These are phyloP conservation scores for Bombus soroeensis DNA, from an alignment of 1,140 invertebrate genomes.

Conservation along the genomic window DNA sequence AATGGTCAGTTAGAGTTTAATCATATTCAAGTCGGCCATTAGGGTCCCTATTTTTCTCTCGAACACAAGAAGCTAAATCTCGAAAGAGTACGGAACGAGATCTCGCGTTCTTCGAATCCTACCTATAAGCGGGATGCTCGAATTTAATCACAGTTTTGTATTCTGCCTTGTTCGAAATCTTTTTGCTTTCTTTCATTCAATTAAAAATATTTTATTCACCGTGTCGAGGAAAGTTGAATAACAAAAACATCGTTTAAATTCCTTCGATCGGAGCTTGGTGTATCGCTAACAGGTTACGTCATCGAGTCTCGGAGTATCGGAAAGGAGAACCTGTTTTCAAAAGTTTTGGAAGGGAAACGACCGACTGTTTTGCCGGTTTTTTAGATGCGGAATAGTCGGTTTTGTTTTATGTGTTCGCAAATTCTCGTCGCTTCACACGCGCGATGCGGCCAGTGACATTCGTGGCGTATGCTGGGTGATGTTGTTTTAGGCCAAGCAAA, in stretches of 20 bases:
- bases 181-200: not conserved
- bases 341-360: not conserved
- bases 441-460: conserved; percentile 56
- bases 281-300: not conserved
- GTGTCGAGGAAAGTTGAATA: not conserved
- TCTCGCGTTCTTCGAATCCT: conserved; percentile 17
- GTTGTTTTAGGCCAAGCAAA: conserved; percentile 68
- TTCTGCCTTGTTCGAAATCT: not conserved
- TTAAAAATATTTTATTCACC: not conserved
- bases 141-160: conserved; percentile 7
- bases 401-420: not conserved
- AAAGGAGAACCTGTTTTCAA: not conserved
- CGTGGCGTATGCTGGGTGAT: conserved; percentile 23
- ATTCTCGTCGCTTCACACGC: conserved; percentile 1
- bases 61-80: not conserved
- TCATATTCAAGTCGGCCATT: not conserved
- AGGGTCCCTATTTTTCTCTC: not conserved
- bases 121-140: conserved; percentile 27
- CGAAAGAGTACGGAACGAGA: no score
- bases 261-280: not conserved
- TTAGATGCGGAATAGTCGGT: not conserved
- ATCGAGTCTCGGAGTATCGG: not conserved
- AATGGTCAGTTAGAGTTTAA: no score
- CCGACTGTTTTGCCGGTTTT: not conserved
- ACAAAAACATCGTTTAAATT: not conserved